A percentile compares a stretch with the other conserved stretches of the same genome.
Conservation (phyloP, 2,797 vertebrate genomes). For the Galagoides demidoff region DNA sequence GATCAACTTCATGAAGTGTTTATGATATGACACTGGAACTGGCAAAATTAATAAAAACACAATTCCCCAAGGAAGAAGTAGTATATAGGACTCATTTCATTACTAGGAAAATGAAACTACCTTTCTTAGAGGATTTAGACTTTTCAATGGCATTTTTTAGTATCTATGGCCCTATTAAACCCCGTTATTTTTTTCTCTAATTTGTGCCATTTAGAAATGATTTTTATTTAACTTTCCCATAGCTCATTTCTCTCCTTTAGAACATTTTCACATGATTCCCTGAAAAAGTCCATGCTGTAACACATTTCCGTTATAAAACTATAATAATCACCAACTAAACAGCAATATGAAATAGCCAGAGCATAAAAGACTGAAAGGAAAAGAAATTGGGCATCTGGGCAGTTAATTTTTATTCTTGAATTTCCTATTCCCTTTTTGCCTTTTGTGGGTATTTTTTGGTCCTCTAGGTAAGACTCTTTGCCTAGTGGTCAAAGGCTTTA, state of each 20-base stretch:
- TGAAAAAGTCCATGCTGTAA: constrained; percentile 57
- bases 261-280: constrained; percentile 65
- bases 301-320: constrained; percentile 66
- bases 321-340: constrained; percentile 60
- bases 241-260: constrained; percentile 72
- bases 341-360: constrained; percentile 50
- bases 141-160: constrained; percentile 64
- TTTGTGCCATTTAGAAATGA: constrained; percentile 74
- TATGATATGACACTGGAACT: constrained; percentile 53
- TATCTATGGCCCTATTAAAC: constrained; percentile 56
- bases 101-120: constrained; percentile 56
- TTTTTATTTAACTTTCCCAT: constrained; percentile 77
- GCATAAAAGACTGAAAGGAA: constrained; percentile 27
- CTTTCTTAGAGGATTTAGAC: constrained; percentile 52
- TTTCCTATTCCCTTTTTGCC: constrained; percentile 18
- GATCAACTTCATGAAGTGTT: constrained; percentile 51
- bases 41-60: constrained; percentile 64
- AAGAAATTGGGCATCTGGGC: neutral
- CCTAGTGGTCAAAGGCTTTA: neutral
- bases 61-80: constrained; percentile 45
- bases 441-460: neutral
- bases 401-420: constrained; percentile 48
- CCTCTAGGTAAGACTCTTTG: neutral
- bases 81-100: constrained; percentile 63
- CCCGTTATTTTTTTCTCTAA: constrained; percentile 72